Base-by-base conservation (phyloP, 2,888 invertebrate genomes). In the Andrena praecox region DNA sequence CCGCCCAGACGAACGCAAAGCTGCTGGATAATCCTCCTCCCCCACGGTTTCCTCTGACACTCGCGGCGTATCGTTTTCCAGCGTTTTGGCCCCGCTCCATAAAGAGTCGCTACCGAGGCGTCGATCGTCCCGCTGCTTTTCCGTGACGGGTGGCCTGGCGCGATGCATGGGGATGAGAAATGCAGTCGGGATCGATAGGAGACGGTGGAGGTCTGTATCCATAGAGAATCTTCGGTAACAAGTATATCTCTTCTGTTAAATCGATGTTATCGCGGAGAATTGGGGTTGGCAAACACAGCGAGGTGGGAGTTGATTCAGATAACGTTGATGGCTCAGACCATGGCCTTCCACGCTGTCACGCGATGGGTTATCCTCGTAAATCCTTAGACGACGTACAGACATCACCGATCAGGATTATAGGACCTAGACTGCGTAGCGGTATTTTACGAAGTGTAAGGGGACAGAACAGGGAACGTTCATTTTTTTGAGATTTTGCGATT, bases 71-170 rank as follows among this genome's bases (percentile, higher is more conserved):
- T 69, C 73, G 77, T 67, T 70, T 74, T 54, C 27, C 60, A 63
- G 12, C 16, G 33, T 60, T 73, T 16, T 69, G 67, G 68, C 81
- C 71, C 27, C 54, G 69, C 35, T 77, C 68, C 71, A 68, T 59
- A 35, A 80, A 76, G 64, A 67, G 31, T 50, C 48, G 42, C 73
- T 60, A 60, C 20, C 70, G 33, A 77, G 50, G 42, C 70, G 79
- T 82, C 70, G 69, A 77, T 74, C 62, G n/a, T 70, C 52, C 42
- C 56, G 67, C 60, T 50, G 64, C 35, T 78, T 54, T 71, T 35
- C 42, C 24, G 64, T 33, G 42, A 42, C 42, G 42, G 42, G 33
- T 68, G 63, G 62, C 59, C 67, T 35, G 60, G 27, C 42, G 54
- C 67, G 60, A 42, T n/a, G 35, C 52, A 62, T 42, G 54, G 42